Conservation (phyloP, 2,113 vertebrate genomes). For the Taurulus bubalis region DNA sequence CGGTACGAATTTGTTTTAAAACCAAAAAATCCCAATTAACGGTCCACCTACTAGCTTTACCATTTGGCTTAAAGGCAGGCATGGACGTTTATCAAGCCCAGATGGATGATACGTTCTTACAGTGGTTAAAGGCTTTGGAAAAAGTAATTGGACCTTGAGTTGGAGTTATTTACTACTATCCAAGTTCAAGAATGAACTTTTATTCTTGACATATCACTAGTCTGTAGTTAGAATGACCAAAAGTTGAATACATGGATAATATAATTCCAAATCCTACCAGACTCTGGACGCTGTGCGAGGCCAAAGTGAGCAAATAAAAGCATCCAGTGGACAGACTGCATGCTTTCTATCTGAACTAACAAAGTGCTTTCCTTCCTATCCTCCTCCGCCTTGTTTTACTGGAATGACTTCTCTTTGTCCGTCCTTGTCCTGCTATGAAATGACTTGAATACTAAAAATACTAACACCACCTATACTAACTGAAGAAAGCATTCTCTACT, state of each 20-base stretch:
- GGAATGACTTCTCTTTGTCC: not conserved
- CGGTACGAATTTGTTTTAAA: not conserved
- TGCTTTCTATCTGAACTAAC: slow-evolving; percentile 25
- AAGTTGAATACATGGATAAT: not conserved
- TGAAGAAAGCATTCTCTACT: not conserved
- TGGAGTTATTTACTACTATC: not conserved
- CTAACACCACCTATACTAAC: slow-evolving; percentile 48
- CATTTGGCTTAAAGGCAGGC: not conserved
- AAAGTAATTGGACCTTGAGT: not conserved
- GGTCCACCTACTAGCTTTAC: not conserved
- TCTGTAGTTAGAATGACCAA: not conserved
- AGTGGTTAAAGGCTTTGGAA: not conserved
- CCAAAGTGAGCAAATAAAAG: slow-evolving; percentile 5
- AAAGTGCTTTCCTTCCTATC: not conserved
- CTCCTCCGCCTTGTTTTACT: not conserved
- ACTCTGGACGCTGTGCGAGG: not conserved
- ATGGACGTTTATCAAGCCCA: not conserved
- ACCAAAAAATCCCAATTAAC: not conserved
- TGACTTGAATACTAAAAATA: slow-evolving; percentile 31
- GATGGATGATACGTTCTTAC: not conserved
- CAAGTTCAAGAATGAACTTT: not conserved
- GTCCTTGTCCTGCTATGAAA: not conserved
- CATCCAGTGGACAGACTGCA: not conserved
- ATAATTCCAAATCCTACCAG: not conserved
- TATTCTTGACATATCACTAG: not conserved